A percentile compares a stretch with the other conserved stretches of the same genome.
Conservation (phyloP, 2,113 vertebrate genomes). For the Corynorhinus townsendii region DNA sequence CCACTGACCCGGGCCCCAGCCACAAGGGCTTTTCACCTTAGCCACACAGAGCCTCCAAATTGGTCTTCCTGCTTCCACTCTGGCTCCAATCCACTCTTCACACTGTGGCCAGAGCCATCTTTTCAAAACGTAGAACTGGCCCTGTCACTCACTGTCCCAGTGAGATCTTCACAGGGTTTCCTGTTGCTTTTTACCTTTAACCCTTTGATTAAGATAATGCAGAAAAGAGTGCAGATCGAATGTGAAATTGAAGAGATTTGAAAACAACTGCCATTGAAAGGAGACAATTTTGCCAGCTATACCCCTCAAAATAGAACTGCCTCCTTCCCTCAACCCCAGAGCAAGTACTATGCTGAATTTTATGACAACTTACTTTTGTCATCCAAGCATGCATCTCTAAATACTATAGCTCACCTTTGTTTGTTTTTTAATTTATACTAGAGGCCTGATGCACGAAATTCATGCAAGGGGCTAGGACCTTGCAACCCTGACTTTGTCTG, state of each 20-base stretch:
- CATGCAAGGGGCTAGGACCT: too few species aligned
- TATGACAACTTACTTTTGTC: background rate
- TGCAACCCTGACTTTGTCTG: too few species aligned
- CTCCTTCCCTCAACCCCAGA: background rate
- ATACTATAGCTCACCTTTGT: background rate
- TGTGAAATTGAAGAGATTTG: background rate
- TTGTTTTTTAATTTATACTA: background rate
- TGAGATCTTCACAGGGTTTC: background rate
- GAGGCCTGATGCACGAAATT: too few species aligned
- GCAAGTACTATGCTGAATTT: background rate
- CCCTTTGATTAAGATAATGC: background rate
- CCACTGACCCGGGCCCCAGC: background rate
- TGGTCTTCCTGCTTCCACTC: background rate
- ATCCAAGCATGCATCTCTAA: background rate
- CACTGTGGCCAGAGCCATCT: background rate
- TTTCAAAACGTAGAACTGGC: background rate
- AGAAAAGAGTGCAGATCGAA: constrained; percentile 21
- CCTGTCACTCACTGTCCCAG: background rate
- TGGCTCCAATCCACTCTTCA: background rate
- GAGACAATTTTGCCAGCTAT: background rate
- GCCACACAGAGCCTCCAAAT: background rate
- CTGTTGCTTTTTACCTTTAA: background rate
- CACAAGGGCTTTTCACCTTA: background rate
- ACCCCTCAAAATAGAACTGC: background rate
- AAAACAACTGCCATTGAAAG: background rate